Evolutionary conservation across 2,888 invertebrate genomes (phyloP).

Genomic region (Athripsodes cinereus): DNA sequence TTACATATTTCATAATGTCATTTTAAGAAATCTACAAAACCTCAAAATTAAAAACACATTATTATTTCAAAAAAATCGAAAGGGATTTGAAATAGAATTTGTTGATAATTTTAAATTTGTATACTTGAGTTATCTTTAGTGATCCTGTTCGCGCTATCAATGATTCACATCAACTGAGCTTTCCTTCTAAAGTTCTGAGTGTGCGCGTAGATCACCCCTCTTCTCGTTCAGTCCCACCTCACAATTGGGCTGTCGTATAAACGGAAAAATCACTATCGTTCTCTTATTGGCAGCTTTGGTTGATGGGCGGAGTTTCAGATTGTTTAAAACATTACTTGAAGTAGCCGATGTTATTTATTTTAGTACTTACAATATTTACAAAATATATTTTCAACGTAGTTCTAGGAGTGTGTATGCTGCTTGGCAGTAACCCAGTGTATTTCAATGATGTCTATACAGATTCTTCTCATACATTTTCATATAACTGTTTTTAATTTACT

Average conservation of each 20-base stretch:
- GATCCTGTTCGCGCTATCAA: too few relatives aligned
- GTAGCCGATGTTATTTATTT: too few relatives aligned
- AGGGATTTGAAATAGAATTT: too few relatives aligned
- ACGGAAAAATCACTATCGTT: not conserved
- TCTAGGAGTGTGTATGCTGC: too few relatives aligned
- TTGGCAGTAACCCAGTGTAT: too few relatives aligned
- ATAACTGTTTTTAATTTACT: too few relatives aligned
- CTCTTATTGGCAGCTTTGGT: not conserved
- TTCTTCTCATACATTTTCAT: too few relatives aligned
- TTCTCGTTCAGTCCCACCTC: not conserved
- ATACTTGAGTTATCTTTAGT: too few relatives aligned
- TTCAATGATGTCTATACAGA: too few relatives aligned
- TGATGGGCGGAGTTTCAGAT: not conserved
- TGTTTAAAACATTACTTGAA: not conserved
- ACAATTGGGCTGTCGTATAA: not conserved
- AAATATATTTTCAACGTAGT: not conserved
- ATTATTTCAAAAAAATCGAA: not conserved
- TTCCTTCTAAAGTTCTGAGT: conserved; percentile 9
- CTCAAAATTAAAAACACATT: not conserved
- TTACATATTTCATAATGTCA: not conserved
- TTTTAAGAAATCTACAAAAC: not conserved
- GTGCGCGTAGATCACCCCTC: conserved; percentile 4
- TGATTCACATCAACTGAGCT: conserved; percentile 10
- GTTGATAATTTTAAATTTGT: too few relatives aligned
- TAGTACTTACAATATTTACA: not conserved